Conservation (phyloP, 2,113 vertebrate genomes). For the Macrotus californicus region DNA sequence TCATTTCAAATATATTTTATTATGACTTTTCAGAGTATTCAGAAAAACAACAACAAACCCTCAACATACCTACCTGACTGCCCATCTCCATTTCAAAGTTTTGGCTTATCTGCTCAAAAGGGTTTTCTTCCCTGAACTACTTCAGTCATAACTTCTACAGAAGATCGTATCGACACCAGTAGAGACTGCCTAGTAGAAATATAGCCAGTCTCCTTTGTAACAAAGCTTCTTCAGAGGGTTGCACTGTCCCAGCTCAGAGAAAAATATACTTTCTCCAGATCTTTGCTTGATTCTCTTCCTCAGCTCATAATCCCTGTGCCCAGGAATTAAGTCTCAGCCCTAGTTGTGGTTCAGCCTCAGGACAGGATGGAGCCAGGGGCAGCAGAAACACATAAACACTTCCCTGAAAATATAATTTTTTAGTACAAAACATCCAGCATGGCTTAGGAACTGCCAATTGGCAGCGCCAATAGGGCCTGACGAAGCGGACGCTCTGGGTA, state of each 20-base stretch:
- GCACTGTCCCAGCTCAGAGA: slow-evolving; percentile 22
- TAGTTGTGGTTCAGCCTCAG: slow-evolving; percentile 66
- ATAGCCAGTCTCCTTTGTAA: slow-evolving; percentile 25
- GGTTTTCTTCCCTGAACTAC: slow-evolving; percentile 13
- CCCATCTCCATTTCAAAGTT: slow-evolving; percentile 48
- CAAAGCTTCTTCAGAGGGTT: slow-evolving; percentile 24
- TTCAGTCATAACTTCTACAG: neutral
- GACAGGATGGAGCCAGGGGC: slow-evolving; percentile 62
- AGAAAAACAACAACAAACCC: slow-evolving; percentile 5
- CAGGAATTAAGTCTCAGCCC: slow-evolving; percentile 55
- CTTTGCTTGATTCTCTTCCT: slow-evolving; percentile 60
- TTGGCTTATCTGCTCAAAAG: slow-evolving; percentile 40
- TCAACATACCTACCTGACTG: slow-evolving; percentile 22
- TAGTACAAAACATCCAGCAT: slow-evolving; percentile 61
- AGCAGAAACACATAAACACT: slow-evolving; percentile 59
- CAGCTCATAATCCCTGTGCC: slow-evolving; percentile 49
- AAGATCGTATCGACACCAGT: neutral
- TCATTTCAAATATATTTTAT: slow-evolving; percentile 10
- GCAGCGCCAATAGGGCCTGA: slow-evolving; percentile 40
- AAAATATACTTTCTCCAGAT: slow-evolving; percentile 57
- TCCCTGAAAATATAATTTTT: slow-evolving; percentile 66
- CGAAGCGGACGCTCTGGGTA: slow-evolving; percentile 19
- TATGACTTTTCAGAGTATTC: neutral
- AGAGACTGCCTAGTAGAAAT: slow-evolving; percentile 27
- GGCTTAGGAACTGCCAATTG: slow-evolving; percentile 60